Evolutionary conservation across 2,113 vertebrate species (phyloP), one percentile per base, ranked within the genome.

Genomic region (Zapornia atra): DNA sequence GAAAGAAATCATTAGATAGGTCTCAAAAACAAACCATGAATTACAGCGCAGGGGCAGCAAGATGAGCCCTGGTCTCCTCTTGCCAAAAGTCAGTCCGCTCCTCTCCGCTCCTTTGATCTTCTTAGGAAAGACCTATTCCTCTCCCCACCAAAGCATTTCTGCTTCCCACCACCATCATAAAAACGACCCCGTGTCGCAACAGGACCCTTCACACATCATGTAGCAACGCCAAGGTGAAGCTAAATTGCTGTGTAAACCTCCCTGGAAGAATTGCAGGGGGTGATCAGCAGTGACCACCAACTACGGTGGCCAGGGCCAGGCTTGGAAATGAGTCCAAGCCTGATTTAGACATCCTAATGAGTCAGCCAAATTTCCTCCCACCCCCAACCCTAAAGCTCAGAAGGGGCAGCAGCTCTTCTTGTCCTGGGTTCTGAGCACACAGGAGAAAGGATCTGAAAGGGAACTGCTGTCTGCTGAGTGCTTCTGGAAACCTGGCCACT

Each of bases 1-100:
- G 40, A 94, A 95, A 97, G 78, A 81, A 97, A 96, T 95, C 71
- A 28, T 95, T 81, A 34, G 90, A 94, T 68, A 75, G 71, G 92
- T 71, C 86, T 92, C 24, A 5, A 97, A 98, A 98, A 97, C 80
- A 91, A 96, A 95, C 38, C 73, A 65, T 94, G 96, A 98, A 96
- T 97, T 96, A 94, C 59, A 90, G 76, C 38, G 29, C 53, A 13
- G 86, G 95, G 76, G 68, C 54, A 66, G 86, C 4, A 22, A 91
- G 54, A 82, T 34, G 56, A 92, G 88, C 65, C 77, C 76, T 17
- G 86, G 19, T 93, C 75, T 82, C 73, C 40, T 89, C 80, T 88
- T 8, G 17, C 36, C 1, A 6, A 92, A 97, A 97, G 86, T 85
- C 92, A 81, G 63, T 63, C 64, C 95, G 50, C 88, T 75, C 71